Evolutionary conservation across 2,888 invertebrate species (phyloP), one percentile per base, ranked within the genome.

Genomic region (Plagodis dolabraria): DNA sequence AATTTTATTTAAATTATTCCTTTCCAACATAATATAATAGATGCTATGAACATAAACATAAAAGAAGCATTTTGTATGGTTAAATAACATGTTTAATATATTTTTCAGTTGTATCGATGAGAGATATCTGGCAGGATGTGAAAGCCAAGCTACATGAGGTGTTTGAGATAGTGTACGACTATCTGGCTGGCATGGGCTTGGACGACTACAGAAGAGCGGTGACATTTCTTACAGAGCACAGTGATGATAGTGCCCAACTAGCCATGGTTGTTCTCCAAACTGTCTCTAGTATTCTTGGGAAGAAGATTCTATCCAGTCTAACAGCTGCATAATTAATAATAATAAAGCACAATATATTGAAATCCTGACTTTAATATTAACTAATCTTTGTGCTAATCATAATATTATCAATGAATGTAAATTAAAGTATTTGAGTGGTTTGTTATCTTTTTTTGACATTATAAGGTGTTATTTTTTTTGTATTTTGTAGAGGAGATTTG

Each of bases 161-260:
- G 6, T 83, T 86, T 52, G 89, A 91, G 22, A 76, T 92, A 2
- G 91, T 90, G 0, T 92, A 90, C 54, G 91, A 92, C 63, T 91
- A 86, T 64, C 70, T 92, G 5, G 83, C 85, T 0, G 89, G 89
- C 0, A 64, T 92, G 63, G 90, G 89, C 0, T 53, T 92, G 11
- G 77, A 86, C 0, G 90, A 92, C 65, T 92, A 92, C 69, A 72
- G 69, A 51, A 76, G 71, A 5, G 89, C 86, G 0, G 85, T 82
- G 22, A 72, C 63, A 35, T 85, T 85, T 48, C 69, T 92, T 5
- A 72, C 82, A 4, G 62, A 75, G 5, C 65, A 82, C 54, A 75
- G 71, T 2, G 69, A 72, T 0, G 66, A 67, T 36, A 77, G 75
- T 33, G 67, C 77, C 0, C 76, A 87, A 45, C 76, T 92, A 0